Conservation (phyloP, 35 echinoderm and acorn worm species). For the Heliocidaris tuberculata region DNA sequence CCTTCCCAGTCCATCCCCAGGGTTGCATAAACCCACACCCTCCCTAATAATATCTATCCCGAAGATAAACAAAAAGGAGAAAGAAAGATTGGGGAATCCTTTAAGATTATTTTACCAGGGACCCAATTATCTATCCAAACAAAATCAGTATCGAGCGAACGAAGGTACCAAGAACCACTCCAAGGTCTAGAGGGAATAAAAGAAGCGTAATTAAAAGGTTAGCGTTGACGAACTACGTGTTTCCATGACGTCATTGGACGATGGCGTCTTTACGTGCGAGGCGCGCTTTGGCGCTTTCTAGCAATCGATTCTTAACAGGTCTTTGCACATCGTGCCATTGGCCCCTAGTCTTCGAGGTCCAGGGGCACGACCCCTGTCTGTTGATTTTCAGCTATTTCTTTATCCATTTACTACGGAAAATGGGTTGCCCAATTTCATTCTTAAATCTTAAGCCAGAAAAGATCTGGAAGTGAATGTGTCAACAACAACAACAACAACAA, state of each 20-base stretch:
- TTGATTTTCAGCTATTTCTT: too few relatives aligned
- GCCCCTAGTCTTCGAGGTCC: conserved; percentile 10
- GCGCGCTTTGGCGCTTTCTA: conserved; percentile 14
- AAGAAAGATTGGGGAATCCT: not conserved
- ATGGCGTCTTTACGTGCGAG: conserved; percentile 20
- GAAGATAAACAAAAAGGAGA: not conserved
- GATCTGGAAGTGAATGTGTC: too few relatives aligned
- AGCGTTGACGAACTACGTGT: conserved; percentile 21
- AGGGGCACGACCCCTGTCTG: not conserved
- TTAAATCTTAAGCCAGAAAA: too few relatives aligned
- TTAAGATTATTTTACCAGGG: conserved; percentile 17
- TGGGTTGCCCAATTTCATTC: too few relatives aligned
- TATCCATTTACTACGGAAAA: too few relatives aligned
- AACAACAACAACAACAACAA: too few relatives aligned
- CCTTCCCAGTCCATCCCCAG: not conserved
- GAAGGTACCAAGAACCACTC: not conserved
- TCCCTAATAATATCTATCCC: not conserved
- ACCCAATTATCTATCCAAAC: conserved; percentile 26
- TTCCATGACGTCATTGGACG: conserved; percentile 24
- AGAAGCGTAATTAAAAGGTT: conserved; percentile 33
- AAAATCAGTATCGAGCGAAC: conserved; percentile 25
- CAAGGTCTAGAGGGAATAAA: conserved; percentile 22
- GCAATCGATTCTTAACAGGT: conserved; percentile 39
- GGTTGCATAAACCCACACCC: not conserved
- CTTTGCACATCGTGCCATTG: conserved; percentile 39